Percentiles rank a stretch among this genome's conserved stretches.
Evolutionary conservation across 2,888 invertebrate species (phyloP).

Genomic region (Subacronicta megacephala): DNA sequence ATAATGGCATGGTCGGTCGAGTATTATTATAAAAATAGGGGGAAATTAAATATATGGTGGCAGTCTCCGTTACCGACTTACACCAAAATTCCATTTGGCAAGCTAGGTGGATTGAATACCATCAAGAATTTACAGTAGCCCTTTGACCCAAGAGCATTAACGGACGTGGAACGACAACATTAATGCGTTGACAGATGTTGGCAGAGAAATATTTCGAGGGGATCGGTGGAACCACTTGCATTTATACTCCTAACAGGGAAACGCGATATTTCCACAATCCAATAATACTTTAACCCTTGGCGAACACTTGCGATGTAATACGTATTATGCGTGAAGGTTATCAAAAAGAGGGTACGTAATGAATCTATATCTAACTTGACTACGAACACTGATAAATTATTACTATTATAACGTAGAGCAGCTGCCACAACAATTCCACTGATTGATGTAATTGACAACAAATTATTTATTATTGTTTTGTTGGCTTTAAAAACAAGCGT

Average conservation of each 20-base stretch:
- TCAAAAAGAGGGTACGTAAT: no score
- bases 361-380: no score
- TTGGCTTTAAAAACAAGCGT: no score
- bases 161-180: slow-evolving; percentile 59
- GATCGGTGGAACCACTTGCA: slow-evolving; percentile 33
- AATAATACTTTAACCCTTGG: slow-evolving; percentile 33
- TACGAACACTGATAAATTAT: no score
- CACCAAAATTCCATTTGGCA: slow-evolving; percentile 75
- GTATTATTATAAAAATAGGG: slow-evolving; percentile 26
- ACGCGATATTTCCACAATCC: slow-evolving; percentile 30
- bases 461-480: no score
- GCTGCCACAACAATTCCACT: no score
- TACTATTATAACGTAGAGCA: no score
- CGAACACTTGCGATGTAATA: slow-evolving; percentile 23
- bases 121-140: slow-evolving; percentile 68
- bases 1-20: slow-evolving; percentile 3
- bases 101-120: slow-evolving; percentile 64
- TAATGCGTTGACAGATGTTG: slow-evolving; percentile 63
- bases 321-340: no score
- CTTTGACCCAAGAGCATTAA: slow-evolving; percentile 65
- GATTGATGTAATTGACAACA: no score
- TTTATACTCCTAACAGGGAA: slow-evolving; percentile 22
- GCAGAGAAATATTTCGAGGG: slow-evolving; percentile 51
- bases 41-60: slow-evolving; percentile 45
- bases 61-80: slow-evolving; percentile 59